Percentiles rank a stretch among this genome's conserved stretches.
These are phyloP conservation scores for Tiliqua scincoides DNA, from an alignment of 2,113 vertebrate species.

Conservation along the genomic window DNA sequence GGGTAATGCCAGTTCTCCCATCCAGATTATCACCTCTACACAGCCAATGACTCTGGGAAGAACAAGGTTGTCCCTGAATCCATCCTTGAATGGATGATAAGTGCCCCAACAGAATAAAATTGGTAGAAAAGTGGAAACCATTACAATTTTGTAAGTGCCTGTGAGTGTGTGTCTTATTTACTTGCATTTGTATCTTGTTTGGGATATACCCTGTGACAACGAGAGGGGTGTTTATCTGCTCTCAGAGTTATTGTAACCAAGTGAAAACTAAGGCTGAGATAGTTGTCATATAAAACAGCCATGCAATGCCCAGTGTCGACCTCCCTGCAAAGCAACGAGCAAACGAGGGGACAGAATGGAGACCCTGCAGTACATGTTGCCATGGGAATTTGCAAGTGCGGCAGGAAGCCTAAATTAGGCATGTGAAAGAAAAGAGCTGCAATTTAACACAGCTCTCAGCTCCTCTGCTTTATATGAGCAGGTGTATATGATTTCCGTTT, in stretches of 20 bases:
- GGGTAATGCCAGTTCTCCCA: not conserved
- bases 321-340: not conserved
- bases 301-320: not conserved
- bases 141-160: not conserved
- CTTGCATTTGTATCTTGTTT: not conserved
- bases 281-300: not conserved
- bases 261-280: not conserved
- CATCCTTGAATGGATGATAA: not conserved
- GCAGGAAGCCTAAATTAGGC: not conserved
- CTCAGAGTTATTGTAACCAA: not conserved
- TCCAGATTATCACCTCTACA: not conserved
- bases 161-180: not conserved
- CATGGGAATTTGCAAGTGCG: not conserved
- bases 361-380: constrained; percentile 2
- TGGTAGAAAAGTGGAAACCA: not conserved
- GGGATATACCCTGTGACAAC: not conserved
- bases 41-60: not conserved
- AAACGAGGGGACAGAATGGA: not conserved
- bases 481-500: not conserved
- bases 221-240: not conserved
- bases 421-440: not conserved
- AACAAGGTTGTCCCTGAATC: not conserved
- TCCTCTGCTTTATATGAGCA: constrained; percentile 1
- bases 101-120: not conserved
- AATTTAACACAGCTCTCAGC: not conserved